A percentile compares a stretch with the other conserved stretches of the same genome.
These are phyloP conservation scores for Drosophila tani DNA, from an alignment of 1,140 invertebrate species.

Conservation along the genomic window DNA sequence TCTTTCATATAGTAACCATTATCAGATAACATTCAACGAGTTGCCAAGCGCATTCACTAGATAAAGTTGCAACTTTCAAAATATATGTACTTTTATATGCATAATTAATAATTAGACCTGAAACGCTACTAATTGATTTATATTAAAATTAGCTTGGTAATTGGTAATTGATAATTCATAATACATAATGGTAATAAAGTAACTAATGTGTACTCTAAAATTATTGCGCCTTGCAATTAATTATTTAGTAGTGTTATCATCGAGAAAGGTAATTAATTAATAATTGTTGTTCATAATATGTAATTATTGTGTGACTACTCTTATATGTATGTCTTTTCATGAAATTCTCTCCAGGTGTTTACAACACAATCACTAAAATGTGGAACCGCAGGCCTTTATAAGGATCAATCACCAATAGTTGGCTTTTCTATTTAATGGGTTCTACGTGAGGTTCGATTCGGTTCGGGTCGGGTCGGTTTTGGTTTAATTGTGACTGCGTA, in stretches of 20 bases:
- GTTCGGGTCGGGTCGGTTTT: slow-evolving; percentile 13
- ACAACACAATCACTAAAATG: slow-evolving; percentile 79
- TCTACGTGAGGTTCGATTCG: slow-evolving; percentile 35
- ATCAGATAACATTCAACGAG: slow-evolving; percentile 71
- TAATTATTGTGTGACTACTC: slow-evolving; percentile 64
- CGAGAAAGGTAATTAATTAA: slow-evolving; percentile 34
- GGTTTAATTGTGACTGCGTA: slow-evolving; percentile 42
- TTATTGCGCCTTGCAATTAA: slow-evolving; percentile 40
- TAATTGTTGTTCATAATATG: slow-evolving; percentile 32
- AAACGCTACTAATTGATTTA: slow-evolving; percentile 57
- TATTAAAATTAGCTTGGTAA: slow-evolving; percentile 46
- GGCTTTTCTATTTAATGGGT: slow-evolving; percentile 26
- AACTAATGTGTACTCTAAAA: slow-evolving; percentile 54
- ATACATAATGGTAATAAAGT: slow-evolving; percentile 76
- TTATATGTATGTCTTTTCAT: slow-evolving; percentile 72
- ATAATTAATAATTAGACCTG: slow-evolving; percentile 43
- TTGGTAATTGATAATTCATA: slow-evolving; percentile 45
- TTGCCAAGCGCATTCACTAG: slow-evolving; percentile 52
- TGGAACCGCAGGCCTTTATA: slow-evolving; percentile 69
- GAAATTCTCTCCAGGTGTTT: slow-evolving; percentile 81
- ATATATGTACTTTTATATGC: slow-evolving; percentile 34
- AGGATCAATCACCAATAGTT: slow-evolving; percentile 40
- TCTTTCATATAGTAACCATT: slow-evolving; percentile 64
- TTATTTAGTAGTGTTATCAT: slow-evolving; percentile 30
- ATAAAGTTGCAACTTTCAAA: slow-evolving; percentile 46